A percentile compares a stretch with the other conserved stretches of the same genome.
Conservation (phyloP, 2,888 invertebrate species). For the Scaptomyza tumidula region DNA sequence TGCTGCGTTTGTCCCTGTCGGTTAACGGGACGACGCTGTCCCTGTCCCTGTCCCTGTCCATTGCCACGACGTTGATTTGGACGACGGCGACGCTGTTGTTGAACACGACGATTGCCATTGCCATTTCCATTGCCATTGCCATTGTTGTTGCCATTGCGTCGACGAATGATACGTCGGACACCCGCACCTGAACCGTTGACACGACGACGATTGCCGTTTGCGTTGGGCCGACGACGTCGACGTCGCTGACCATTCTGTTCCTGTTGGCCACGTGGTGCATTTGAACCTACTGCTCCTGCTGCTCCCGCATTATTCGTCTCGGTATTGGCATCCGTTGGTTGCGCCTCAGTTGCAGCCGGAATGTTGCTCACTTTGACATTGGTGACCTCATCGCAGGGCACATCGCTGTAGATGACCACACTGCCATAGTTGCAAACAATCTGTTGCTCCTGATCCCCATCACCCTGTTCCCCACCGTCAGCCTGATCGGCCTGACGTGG, state of each 20-base stretch:
- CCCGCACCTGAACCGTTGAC: neutral
- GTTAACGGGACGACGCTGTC: slow-evolving; percentile 34
- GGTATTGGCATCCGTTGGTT: neutral
- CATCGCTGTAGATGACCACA: slow-evolving; percentile 81
- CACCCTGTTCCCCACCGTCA: neutral
- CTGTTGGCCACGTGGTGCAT: slow-evolving; percentile 63
- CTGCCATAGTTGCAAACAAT: slow-evolving; percentile 80
- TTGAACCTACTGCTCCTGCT: slow-evolving; percentile 7
- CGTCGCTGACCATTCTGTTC: slow-evolving; percentile 21
- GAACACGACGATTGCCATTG: slow-evolving; percentile 29
- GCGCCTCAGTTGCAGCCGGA: slow-evolving; percentile 22
- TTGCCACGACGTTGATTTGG: slow-evolving; percentile 42
- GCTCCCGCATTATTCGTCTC: neutral
- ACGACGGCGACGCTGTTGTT: slow-evolving; percentile 51
- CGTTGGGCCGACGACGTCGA: slow-evolving; percentile 39
- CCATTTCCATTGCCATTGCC: slow-evolving; percentile 17
- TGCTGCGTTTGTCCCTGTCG: slow-evolving; percentile 45
- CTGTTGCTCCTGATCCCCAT: slow-evolving; percentile 23
- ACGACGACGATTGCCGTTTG: slow-evolving; percentile 30
- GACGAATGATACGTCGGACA: slow-evolving; percentile 26
- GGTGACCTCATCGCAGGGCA: slow-evolving; percentile 77
- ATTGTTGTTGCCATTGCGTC: slow-evolving; percentile 24
- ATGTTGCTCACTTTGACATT: slow-evolving; percentile 61
- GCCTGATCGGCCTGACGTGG: slow-evolving; percentile 63
- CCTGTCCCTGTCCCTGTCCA: slow-evolving; percentile 22